Evolutionary conservation across 1,140 invertebrate species (phyloP).

Genomic region (Calosoma granatense): DNA sequence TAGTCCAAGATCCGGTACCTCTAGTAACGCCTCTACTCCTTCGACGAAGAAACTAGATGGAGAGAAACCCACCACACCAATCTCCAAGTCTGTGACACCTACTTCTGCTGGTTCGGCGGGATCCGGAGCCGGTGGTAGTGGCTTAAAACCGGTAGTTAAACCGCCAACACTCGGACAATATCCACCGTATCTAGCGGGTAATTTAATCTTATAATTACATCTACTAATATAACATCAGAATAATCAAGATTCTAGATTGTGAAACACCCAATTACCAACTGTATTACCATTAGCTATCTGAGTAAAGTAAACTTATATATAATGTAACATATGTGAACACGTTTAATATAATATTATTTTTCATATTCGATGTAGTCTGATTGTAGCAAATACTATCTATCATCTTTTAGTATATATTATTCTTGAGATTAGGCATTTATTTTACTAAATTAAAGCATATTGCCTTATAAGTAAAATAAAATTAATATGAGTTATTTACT

Average conservation of each 20-base stretch:
- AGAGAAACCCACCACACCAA: slow-evolving; percentile 74
- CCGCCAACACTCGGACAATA: slow-evolving; percentile 46
- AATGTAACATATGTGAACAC: background rate
- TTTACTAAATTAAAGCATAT: too few species aligned
- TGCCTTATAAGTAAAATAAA: too few species aligned
- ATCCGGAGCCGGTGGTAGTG: slow-evolving; percentile 29
- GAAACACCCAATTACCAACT: too few species aligned
- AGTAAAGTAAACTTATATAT: background rate
- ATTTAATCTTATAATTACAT: slow-evolving; percentile 22
- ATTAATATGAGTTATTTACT: too few species aligned
- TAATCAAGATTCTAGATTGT: too few species aligned
- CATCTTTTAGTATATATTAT: too few species aligned
- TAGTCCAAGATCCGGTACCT: slow-evolving; percentile 61
- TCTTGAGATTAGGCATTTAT: too few species aligned
- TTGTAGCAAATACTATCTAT: too few species aligned
- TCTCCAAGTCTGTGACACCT: slow-evolving; percentile 74
- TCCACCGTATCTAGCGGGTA: slow-evolving; percentile 43
- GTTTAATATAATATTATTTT: too few species aligned
- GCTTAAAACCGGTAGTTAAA: slow-evolving; percentile 46
- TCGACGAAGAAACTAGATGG: slow-evolving; percentile 59
- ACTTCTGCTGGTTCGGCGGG: slow-evolving; percentile 50
- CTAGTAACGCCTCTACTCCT: slow-evolving; percentile 67
- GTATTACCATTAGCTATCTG: background rate
- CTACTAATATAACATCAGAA: background rate
- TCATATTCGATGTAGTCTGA: too few species aligned